Conservation (phyloP, 2,888 invertebrate species). For the Metallyticus violacea region DNA sequence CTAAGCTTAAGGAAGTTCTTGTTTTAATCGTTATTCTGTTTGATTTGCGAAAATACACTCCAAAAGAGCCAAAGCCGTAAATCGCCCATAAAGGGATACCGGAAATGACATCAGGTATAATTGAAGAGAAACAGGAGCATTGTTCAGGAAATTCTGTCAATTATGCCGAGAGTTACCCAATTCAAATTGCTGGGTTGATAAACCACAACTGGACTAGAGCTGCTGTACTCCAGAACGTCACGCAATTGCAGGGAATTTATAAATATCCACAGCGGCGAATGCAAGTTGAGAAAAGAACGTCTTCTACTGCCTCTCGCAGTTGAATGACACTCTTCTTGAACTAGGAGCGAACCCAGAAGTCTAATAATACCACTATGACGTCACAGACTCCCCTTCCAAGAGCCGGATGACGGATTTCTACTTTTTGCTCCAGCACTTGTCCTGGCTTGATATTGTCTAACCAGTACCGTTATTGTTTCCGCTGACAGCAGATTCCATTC, state of each 20-base stretch:
- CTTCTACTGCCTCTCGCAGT: no score
- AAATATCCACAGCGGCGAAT: not conserved
- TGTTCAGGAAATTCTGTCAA: no score
- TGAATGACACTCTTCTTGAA: not conserved
- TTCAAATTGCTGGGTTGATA: no score
- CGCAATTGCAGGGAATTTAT: not conserved
- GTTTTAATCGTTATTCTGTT: no score
- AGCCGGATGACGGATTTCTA: not conserved
- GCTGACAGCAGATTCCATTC: not conserved
- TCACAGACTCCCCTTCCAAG: not conserved
- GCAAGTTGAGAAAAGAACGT: not conserved
- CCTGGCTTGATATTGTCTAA: not conserved
- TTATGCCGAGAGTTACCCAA: no score
- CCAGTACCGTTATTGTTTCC: not conserved
- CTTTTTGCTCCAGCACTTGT: not conserved
- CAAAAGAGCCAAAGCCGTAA: no score
- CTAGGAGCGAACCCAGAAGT: not conserved
- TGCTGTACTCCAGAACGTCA: not conserved
- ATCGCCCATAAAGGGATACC: no score
- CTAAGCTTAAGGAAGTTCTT: no score
- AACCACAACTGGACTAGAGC: not conserved
- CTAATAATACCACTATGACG: not conserved
- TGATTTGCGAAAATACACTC: no score
- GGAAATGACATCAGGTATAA: no score
- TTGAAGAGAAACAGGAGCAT: no score